These are phyloP conservation scores for Pseudorhombus dupliciocellatus DNA, from an alignment of 2,113 vertebrate genomes.

Conservation along the genomic window DNA sequence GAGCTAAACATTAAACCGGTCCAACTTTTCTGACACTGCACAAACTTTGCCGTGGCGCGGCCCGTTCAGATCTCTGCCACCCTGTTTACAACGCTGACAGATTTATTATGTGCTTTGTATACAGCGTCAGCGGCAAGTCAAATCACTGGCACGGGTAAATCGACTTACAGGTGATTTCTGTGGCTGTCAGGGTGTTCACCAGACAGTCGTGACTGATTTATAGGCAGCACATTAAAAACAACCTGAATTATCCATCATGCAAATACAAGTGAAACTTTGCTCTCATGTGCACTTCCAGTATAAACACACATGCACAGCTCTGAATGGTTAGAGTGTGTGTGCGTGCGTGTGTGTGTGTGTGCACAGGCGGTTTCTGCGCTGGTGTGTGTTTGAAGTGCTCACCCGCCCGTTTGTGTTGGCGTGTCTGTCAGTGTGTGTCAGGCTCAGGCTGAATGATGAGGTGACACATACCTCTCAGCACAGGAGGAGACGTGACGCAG, in stretches of 20 bases:
- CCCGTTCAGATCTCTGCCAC: constrained; percentile 33
- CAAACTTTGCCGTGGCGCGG: constrained; percentile 48
- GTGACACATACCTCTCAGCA: constrained; percentile 69
- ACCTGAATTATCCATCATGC: constrained; percentile 52
- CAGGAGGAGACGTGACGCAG: constrained; percentile 45
- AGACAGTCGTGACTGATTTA: constrained; percentile 69
- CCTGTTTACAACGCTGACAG: constrained; percentile 68
- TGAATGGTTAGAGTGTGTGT: neutral
- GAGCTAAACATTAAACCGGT: constrained; percentile 27
- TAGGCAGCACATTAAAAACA: constrained; percentile 45
- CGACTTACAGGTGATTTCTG: constrained; percentile 68
- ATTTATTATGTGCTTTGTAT: constrained; percentile 64
- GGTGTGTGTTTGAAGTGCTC: constrained; percentile 6
- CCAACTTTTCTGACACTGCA: constrained; percentile 25
- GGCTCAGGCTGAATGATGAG: constrained; percentile 24
- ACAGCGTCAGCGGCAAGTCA: constrained; percentile 52
- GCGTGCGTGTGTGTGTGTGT: neutral
- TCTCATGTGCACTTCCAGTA: constrained; percentile 34
- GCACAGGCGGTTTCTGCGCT: neutral
- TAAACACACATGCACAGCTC: constrained; percentile 36
- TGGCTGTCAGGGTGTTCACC: constrained; percentile 48
- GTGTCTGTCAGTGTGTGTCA: constrained; percentile 53
- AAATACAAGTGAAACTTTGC: constrained; percentile 59
- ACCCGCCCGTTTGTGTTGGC: constrained; percentile 17
- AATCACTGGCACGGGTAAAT: constrained; percentile 61